A percentile compares a stretch with the other conserved stretches of the same genome.
Evolutionary conservation across 1,140 invertebrate species (phyloP).

Genomic region (Cotesia glomerata): DNA sequence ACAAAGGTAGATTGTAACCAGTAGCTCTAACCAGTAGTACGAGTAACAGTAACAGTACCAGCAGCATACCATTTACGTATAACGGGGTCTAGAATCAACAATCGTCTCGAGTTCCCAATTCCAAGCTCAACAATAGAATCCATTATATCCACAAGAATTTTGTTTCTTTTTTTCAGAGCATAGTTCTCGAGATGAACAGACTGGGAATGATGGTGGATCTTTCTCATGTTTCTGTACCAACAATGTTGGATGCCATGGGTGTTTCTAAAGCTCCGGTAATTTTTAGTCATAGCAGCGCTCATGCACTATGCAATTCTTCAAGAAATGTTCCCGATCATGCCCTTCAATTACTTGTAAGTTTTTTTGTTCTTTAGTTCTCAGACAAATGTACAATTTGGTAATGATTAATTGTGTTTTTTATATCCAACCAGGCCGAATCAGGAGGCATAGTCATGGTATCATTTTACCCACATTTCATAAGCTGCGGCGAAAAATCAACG

Average conservation of each 20-base stretch:
- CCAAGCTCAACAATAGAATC: conserved; percentile 6
- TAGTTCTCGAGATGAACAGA: conserved; percentile 84
- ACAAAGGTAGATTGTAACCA: conserved; percentile 3
- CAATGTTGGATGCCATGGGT: conserved; percentile 78
- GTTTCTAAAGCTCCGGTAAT: conserved; percentile 83
- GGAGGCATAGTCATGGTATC: conserved; percentile 90
- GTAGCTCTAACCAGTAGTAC: not conserved
- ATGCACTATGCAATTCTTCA: conserved; percentile 81
- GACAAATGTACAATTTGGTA: not conserved
- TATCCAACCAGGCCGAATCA: conserved; percentile 73
- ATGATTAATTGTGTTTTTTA: conserved; percentile 18
- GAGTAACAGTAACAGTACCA: not conserved
- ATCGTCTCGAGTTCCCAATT: conserved; percentile 12
- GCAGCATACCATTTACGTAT: not conserved
- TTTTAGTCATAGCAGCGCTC: conserved; percentile 88
- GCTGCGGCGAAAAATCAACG: conserved; percentile 77
- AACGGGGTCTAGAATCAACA: conserved; percentile 1
- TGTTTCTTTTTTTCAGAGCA: conserved; percentile 65
- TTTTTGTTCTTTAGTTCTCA: not conserved
- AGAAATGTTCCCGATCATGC: conserved; percentile 87
- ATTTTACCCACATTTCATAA: conserved; percentile 85
- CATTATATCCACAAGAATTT: not conserved
- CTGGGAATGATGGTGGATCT: conserved; percentile 92
- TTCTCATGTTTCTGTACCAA: conserved; percentile 82
- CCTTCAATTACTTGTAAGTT: conserved; percentile 74